Conservation (phyloP, 2,888 invertebrate genomes). For the Arge pagana region DNA sequence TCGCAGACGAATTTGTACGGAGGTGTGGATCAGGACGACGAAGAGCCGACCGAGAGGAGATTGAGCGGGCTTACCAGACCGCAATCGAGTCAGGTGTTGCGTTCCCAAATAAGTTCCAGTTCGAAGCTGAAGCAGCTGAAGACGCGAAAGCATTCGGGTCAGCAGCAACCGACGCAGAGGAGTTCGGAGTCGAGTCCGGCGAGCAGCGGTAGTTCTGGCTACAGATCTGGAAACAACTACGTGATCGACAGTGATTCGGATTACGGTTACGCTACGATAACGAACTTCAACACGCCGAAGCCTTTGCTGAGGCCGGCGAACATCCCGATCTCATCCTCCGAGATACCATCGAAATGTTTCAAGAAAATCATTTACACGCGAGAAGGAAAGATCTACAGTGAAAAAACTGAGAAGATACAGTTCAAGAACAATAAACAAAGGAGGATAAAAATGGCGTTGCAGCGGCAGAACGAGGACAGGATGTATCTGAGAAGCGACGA, state of each 20-base stretch:
- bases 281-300: constrained; percentile 65
- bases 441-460: constrained; percentile 40
- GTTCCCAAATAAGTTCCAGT: constrained; percentile 2
- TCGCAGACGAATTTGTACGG: constrained; percentile 7
- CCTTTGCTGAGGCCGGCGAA: constrained; percentile 42
- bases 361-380: constrained; percentile 41
- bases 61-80: constrained; percentile 30
- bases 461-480: constrained; percentile 43
- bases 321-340: constrained; percentile 25
- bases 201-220: constrained; percentile 64
- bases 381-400: constrained; percentile 45
- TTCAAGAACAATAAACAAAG: constrained; percentile 41
- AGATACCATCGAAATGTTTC: constrained; percentile 48
- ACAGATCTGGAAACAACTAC: constrained; percentile 59
- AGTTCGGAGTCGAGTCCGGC: constrained; percentile 34
- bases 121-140: constrained; percentile 13
- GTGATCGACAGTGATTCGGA: constrained; percentile 60
- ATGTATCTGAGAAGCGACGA: constrained; percentile 64
- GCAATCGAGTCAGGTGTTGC: constrained; percentile 17
- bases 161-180: background rate
- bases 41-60: constrained; percentile 37
- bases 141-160: constrained; percentile 5
- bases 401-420: constrained; percentile 34
- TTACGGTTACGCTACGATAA: constrained; percentile 68
- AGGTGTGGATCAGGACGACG: constrained; percentile 46